A percentile compares a stretch with the other conserved stretches of the same genome.
These are phyloP conservation scores for Ennomos fuscantarius DNA, from an alignment of 2,888 invertebrate genomes.

Conservation along the genomic window DNA sequence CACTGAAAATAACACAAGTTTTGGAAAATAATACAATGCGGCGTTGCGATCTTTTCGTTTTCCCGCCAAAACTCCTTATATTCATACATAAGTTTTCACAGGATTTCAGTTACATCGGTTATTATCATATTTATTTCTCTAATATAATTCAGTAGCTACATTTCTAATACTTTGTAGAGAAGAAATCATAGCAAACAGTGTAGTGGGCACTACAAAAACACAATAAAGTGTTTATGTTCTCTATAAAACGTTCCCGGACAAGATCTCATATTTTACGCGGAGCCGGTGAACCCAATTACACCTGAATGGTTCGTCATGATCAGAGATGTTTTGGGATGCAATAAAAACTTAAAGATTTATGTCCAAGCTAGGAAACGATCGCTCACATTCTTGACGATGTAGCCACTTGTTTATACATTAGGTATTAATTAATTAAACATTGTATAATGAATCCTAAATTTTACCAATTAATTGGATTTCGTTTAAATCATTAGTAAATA, in stretches of 20 bases:
- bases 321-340: constrained; percentile 74
- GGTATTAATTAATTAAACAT: constrained; percentile 45
- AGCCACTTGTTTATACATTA: constrained; percentile 67
- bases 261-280: constrained; percentile 80
- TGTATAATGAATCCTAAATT: constrained; percentile 26
- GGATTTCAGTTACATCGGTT: no score
- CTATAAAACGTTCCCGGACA: constrained; percentile 75
- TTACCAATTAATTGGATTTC: constrained; percentile 25
- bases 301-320: constrained; percentile 81
- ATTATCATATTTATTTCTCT: background rate
- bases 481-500: constrained; percentile 1
- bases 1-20: no score
- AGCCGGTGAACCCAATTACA: constrained; percentile 81
- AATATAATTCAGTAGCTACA: constrained; percentile 16
- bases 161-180: constrained; percentile 14
- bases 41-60: no score
- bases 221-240: constrained; percentile 81
- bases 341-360: constrained; percentile 80
- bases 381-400: constrained; percentile 63
- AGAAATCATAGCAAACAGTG: constrained; percentile 47
- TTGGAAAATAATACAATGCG: no score
- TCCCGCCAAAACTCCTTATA: no score
- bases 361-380: constrained; percentile 60
- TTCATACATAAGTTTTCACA: no score
- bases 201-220: constrained; percentile 68